Evolutionary conservation across 2,888 invertebrate genomes (phyloP), one percentile per base, ranked within the genome.

Genomic region (Sphinx pinastri): DNA sequence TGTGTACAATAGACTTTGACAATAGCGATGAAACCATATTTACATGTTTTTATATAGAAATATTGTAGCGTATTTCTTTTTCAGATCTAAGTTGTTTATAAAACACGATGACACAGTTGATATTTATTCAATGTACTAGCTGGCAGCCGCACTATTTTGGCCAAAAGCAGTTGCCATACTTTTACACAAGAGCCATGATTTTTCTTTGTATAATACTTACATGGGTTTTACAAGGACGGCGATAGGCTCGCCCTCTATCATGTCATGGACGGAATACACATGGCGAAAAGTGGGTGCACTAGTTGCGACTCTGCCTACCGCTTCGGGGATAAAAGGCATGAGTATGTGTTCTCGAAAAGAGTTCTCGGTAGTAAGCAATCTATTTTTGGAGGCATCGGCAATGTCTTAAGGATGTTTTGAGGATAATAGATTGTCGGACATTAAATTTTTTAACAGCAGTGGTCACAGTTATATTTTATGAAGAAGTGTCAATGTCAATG

Each of bases 201-300:
- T 78, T 77, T 75, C 70, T 71, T 74, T 83, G 82, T 84, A 84
- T 84, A 82, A 82, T 25, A 25, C 25, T 25, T 78, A 82, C 82
- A 85, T 81, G 73, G 74, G 72, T 76, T 75, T 77, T 71, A 69
- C 5, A 45, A 47, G 16, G 38, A 16, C 47, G 75, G 71, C 72
- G 75, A 74, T n/a, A n/a, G n/a, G n/a, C 25, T 25, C 25, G 25
- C 25, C 2, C 25, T 2, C 25, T 25, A 25, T 25, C 25, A 67
- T 67, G 51, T 52, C 19, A 45, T 14, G 31, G 25, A 25, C 25
- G 25, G 25, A 25, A 25, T 25, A 25, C 25, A 2, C 25, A 25
- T 25, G 25, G 25, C 25, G 25, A 25, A 25, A 25, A 25, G 25
- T 25, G 25, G 25, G 25, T 25, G 25, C 25, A 25, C 25, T 25